Evolutionary conservation across 2,888 invertebrate species (phyloP), one percentile per base, ranked within the genome.

Genomic region (Petrolisthes cinctipes): DNA sequence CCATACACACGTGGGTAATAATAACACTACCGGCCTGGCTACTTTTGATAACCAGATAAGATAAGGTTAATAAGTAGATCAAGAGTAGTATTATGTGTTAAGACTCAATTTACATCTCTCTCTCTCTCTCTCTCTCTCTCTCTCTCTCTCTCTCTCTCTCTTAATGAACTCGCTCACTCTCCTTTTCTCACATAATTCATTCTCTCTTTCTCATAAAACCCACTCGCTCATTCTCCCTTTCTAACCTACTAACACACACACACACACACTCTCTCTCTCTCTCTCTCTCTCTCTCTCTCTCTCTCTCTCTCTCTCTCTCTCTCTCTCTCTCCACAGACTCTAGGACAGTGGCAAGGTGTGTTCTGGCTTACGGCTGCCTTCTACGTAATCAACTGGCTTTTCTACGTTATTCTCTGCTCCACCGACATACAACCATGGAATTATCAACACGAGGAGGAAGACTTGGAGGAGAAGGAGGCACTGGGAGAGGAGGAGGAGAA

Each of bases 391-490:
- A 37, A 51, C 17, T 78, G 78, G 76, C 1, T 86, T n/a, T n/a
- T 86, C 78, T 86, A 78, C 78, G 5, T 78, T 4, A 17, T 56
- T 37, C 82, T 86, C 78, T 61, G 82, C 5, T 82, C 86, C 4
- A 66, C 82, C 4, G 71, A 82, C 9, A 82, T 86, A 20, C 86
- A 86, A 51, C 78, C 86, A 0, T 86, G 86, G 86, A 86, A 86
- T 56, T 78, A 71, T 56, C n/a, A 66, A n/a, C 9, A 81, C 9
- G 71, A 71, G 20, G 71, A 71, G 71, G 17, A 71, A 3, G 37
- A 37, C 37, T 37, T 37, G 37, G 20, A n/a, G n/a, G 71, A 71
- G 71, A 4, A n/a, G n/a, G 17, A 71, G 14, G 71, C 11, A 17
- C 11, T 9, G 17, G 61, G 11, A n/a, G 20, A n/a, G 71, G 61